Base-by-base conservation (phyloP, 2,797 vertebrate species). In the Micromesistius poutassou region DNA sequence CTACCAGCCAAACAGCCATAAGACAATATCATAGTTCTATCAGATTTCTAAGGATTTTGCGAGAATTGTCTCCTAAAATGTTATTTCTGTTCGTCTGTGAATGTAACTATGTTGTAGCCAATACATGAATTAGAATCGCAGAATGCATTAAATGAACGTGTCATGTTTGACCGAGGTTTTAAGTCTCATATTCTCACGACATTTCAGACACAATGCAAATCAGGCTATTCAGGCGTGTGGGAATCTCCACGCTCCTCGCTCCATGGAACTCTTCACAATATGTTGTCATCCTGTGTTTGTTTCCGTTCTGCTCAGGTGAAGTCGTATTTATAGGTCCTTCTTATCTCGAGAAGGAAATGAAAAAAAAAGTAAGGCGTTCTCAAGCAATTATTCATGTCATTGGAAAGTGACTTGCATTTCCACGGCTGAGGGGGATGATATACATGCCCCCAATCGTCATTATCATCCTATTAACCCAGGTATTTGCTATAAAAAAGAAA, bases 201-300 rank as follows among this genome's bases (percentile, higher is more conserved):
- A 68, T 68, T 28, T 28, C 62, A 68, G 62, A 25, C 62, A 25
- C 40, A 13, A 42, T 16, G 14, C 40, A 16, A 16, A 42, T 42
- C 13, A 16, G 12, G 40, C 2, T 42, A n/a, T n/a, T 62, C 68
- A 46, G 28, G 36, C 31, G 30, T 25, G 36, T 50, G 71, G 28
- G 76, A 77, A 55, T 31, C 9, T 72, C 28, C 38, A 79, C 30
- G 28, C 76, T 72, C 75, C 76, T 72, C 75, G 46, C 79, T 74
- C 55, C 40, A 28, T 73, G 42, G 77, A 80, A 79, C 55, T 77
- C 55, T 22, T 2, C 55, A 71, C n/a, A 42, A 38, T 72, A 68
- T 35, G 71, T 55, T 36, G 38, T 30, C 72, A 70, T 84, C 79
- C 80, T 87, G 81, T 87, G 81, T 88, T 86, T 74, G 80, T 81